Evolutionary conservation across 2,888 invertebrate genomes (phyloP).

Genomic region (Drosophila kokeensis): DNA sequence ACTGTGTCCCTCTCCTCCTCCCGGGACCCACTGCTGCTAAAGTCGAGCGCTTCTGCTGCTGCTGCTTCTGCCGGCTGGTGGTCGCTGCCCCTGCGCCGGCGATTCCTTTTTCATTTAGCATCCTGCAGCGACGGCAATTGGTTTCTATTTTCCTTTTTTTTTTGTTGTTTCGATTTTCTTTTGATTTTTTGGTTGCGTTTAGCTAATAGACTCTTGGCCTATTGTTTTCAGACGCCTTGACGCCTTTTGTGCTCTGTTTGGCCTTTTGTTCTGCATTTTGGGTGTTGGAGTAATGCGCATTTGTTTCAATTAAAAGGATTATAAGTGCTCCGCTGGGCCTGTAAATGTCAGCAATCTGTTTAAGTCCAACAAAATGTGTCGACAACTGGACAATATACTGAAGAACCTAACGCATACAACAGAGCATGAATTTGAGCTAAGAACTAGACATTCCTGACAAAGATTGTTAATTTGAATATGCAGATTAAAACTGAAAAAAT

Average conservation of each 20-base stretch:
- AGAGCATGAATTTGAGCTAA: constrained; percentile 19
- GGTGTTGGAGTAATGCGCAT: constrained; percentile 58
- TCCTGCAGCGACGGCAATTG: constrained; percentile 77
- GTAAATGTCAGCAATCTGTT: constrained; percentile 54
- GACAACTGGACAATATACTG: constrained; percentile 60
- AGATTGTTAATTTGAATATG: constrained; percentile 12
- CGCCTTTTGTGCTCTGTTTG: constrained; percentile 69
- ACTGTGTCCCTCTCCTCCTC: constrained; percentile 6
- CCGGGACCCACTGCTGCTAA: constrained; percentile 72
- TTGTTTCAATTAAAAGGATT: constrained; percentile 81
- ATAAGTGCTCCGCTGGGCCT: constrained; percentile 34
- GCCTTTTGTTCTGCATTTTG: constrained; percentile 41
- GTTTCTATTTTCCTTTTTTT: constrained; percentile 58
- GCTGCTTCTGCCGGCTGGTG: constrained; percentile 45
- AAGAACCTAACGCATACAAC: constrained; percentile 6
- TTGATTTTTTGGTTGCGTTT: constrained; percentile 37
- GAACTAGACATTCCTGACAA: background rate
- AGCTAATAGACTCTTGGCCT: constrained; percentile 62
- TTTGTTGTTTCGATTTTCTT: constrained; percentile 18
- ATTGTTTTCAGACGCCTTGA: constrained; percentile 81
- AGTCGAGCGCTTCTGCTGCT: constrained; percentile 61
- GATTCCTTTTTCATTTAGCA: constrained; percentile 74
- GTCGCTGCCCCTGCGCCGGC: constrained; percentile 44
- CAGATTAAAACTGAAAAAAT: background rate
- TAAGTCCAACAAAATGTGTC: constrained; percentile 60